phyloP scores from a whole-genome alignment of 2,888 invertebrate species.

The Venusia cambrica region DNA sequence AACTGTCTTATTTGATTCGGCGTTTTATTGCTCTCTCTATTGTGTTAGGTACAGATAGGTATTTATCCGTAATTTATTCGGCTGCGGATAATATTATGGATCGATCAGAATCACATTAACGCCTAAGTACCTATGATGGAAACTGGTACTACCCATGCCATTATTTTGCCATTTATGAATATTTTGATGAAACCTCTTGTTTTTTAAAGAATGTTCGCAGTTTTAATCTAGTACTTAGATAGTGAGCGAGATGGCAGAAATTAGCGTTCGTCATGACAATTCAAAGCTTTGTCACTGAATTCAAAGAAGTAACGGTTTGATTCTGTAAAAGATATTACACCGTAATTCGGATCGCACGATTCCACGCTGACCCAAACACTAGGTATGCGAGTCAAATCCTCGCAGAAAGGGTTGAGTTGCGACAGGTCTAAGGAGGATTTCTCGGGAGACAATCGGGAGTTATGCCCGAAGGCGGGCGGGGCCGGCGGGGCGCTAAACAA shows the following conservation, averaged over 20 bases:
- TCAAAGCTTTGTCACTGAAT: conserved; percentile 8
- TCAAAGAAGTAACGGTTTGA: conserved; percentile 18
- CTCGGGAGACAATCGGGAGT: conserved; percentile 81
- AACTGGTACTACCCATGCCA: conserved; percentile 32
- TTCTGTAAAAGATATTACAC: conserved; percentile 47
- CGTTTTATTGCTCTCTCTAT: conserved; percentile 14
- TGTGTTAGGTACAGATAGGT: too few relatives aligned
- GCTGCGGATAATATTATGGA: conserved; percentile 57
- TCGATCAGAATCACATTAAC: conserved; percentile 79
- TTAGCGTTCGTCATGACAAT: conserved; percentile 2
- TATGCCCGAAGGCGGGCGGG: conserved; percentile 75
- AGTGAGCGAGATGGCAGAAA: not conserved
- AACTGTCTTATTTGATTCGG: conserved; percentile 9
- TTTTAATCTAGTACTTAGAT: too few relatives aligned
- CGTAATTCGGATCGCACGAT: conserved; percentile 63
- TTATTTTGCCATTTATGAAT: conserved; percentile 19
- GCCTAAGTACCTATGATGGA: conserved; percentile 28
- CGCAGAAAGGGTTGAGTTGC: conserved; percentile 75
- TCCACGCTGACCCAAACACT: conserved; percentile 79
- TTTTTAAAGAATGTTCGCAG: conserved; percentile 5
- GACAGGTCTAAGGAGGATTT: conserved; percentile 76
- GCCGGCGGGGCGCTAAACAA: conserved; percentile 71
- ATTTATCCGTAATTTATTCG: conserved; percentile 49
- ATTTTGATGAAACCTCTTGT: not conserved
- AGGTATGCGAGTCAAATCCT: conserved; percentile 73